Evolutionary conservation across 2,113 vertebrate genomes (phyloP), one percentile per base, ranked within the genome.

Genomic region (Polypterus senegalus): DNA sequence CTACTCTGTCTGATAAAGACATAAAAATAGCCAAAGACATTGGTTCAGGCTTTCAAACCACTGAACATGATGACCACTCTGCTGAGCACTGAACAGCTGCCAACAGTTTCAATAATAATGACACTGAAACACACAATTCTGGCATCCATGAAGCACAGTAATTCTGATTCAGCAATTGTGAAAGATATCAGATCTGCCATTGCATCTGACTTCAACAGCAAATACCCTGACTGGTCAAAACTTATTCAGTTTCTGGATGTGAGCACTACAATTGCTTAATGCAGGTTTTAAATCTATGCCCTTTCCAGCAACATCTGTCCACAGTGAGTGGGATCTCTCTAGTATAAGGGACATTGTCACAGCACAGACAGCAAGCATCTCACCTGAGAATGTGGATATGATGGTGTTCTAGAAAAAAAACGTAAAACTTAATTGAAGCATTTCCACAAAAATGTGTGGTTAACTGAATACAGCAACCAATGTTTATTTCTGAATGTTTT

Each of bases 121-220:
- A 54, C 66, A 61, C 49, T 67, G 54, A 67, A 67, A 57, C 66
- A 64, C 59, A 48, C 48, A 47, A 64, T 67, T 49, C 54, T 67
- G 62, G 46, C 58, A 57, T 48, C 53, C 45, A 62, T 66, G 65
- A 66, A 64, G 59, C 47, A 61, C 47, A 68, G 8, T 68, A 59
- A 47, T 11, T 11, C 46, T 49, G 45, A 49, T 60, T 27, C 48
- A 60, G 5, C 45, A 48, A n/a, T 60, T 60, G 59, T 51, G 47
- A 49, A 27, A n/a, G 59, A 60, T 49, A 48, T 60, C 47, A 60
- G 49, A 60, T 48, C 47, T 49, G 7, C 7, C n/a, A 48, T 61
- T 44, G 60, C 49, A 51, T 49, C 47, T 6, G 27, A 65, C 52
- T 59, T 65, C 43, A 55, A 44, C 49, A 60, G 48, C 46, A 65